Conservation (phyloP, 2,797 vertebrate species). For the Gastrophryne carolinensis region DNA sequence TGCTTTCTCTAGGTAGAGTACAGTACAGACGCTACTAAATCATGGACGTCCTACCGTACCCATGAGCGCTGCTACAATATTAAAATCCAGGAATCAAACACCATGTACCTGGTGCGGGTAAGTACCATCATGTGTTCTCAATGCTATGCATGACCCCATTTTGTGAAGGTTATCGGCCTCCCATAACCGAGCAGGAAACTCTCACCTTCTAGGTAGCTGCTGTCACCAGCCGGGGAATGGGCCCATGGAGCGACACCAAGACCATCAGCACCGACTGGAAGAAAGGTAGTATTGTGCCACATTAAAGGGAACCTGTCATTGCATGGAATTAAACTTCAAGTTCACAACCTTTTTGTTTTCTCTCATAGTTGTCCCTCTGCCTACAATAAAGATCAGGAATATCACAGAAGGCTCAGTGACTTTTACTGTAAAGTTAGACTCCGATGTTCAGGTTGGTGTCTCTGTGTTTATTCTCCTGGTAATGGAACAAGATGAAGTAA, state of each 20-base stretch:
- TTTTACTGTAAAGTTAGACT: constrained; percentile 79
- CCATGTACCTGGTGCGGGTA: constrained; percentile 83
- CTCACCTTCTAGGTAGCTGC: constrained; percentile 92
- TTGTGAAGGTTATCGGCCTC: too few relatives aligned
- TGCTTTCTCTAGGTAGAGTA: constrained; percentile 80
- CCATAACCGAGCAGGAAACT: too few relatives aligned
- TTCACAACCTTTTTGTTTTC: too few relatives aligned
- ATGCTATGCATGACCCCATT: too few relatives aligned
- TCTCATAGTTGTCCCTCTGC: constrained; percentile 81
- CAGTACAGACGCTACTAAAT: constrained; percentile 70
- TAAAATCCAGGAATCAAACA: constrained; percentile 72
- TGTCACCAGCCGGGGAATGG: constrained; percentile 88
- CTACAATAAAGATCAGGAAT: constrained; percentile 76
- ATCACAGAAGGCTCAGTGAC: constrained; percentile 74
- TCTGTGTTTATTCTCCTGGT: too few relatives aligned
- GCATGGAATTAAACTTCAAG: too few relatives aligned
- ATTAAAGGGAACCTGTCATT: background rate
- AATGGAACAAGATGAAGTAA: too few relatives aligned
- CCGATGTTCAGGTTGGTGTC: constrained; percentile 74
- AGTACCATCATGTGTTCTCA: too few relatives aligned
- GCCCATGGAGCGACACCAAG: constrained; percentile 90
- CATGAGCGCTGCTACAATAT: constrained; percentile 71
- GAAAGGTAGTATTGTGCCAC: constrained; percentile 62
- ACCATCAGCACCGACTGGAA: constrained; percentile 85
- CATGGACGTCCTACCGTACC: constrained; percentile 84